Percentiles rank a stretch among this genome's conserved stretches.
phyloP scores from a whole-genome alignment of 2,797 vertebrate genomes.

The Gobionotothen gibberifrons region DNA sequence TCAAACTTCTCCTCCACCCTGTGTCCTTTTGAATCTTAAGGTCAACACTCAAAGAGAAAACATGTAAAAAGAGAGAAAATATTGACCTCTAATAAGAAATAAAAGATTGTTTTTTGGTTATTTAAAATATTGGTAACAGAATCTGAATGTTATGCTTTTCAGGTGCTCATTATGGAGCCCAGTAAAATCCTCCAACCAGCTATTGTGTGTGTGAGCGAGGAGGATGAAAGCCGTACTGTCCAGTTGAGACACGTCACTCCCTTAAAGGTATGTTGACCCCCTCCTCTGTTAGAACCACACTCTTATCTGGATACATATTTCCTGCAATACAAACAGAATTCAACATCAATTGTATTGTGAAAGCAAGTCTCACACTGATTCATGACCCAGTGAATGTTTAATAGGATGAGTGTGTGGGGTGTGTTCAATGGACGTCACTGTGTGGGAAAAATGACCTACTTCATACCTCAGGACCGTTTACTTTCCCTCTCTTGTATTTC shows the following conservation, averaged over 20 bases:
- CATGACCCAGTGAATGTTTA: conserved; percentile 30
- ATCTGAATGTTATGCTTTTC: conserved; percentile 15
- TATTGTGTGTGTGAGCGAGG: conserved; percentile 80
- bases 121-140: background rate
- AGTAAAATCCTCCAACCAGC: conserved; percentile 88
- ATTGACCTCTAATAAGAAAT: background rate
- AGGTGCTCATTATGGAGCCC: conserved; percentile 91
- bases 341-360: background rate
- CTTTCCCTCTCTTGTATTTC: background rate
- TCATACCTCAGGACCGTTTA: background rate
- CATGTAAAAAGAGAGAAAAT: too few species aligned
- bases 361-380: background rate
- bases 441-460: background rate
- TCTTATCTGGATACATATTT: background rate
- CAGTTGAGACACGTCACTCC: conserved; percentile 84
- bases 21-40: background rate
- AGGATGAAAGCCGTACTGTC: conserved; percentile 79
- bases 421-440: background rate
- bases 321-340: background rate
- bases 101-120: background rate
- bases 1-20: background rate
- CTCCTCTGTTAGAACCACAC: background rate
- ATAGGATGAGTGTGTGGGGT: conserved; percentile 11
- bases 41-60: background rate
- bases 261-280: conserved; percentile 80